These are phyloP conservation scores for Drosophila ambigua DNA, from an alignment of 1,140 invertebrate species.

Conservation along the genomic window DNA sequence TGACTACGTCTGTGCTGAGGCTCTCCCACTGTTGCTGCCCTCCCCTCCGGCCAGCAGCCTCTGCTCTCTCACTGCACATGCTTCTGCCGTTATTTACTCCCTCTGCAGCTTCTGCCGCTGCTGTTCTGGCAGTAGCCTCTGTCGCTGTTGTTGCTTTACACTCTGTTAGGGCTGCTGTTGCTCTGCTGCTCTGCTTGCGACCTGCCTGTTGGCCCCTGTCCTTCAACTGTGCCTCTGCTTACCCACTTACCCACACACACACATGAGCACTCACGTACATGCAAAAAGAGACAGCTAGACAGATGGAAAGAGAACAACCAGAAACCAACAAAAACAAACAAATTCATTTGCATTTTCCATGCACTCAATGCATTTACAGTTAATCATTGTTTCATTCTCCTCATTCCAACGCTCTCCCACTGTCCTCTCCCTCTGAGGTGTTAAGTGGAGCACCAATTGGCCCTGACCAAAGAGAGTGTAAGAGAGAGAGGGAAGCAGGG, in stretches of 20 bases:
- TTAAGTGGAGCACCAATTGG: slow-evolving; percentile 55
- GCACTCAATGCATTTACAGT: slow-evolving; percentile 43
- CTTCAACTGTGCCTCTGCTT: slow-evolving; percentile 36
- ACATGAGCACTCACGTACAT: slow-evolving; percentile 9
- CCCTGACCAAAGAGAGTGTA: slow-evolving; percentile 41
- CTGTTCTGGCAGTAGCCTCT: too few species aligned
- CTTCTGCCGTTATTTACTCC: too few species aligned
- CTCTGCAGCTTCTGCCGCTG: too few species aligned
- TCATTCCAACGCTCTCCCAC: slow-evolving; percentile 1
- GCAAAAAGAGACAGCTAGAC: neutral
- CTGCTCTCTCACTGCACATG: too few species aligned
- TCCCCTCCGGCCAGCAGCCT: neutral
- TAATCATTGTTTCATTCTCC: slow-evolving; percentile 32
- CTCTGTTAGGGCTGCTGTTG: too few species aligned
- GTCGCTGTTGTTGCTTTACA: too few species aligned
- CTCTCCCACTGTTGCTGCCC: neutral
- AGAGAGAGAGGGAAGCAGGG: slow-evolving; percentile 1
- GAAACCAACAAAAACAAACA: slow-evolving; percentile 34
- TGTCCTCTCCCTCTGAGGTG: slow-evolving; percentile 38
- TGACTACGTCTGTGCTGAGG: slow-evolving; percentile 11
- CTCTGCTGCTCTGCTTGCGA: too few species aligned
- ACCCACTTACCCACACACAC: slow-evolving; percentile 6
- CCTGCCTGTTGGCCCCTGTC: slow-evolving; percentile 35
- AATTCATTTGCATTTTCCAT: slow-evolving; percentile 65
- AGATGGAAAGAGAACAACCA: neutral